These are phyloP conservation scores for Phrynocephalus forsythii DNA, from an alignment of 2,797 vertebrate genomes.

Conservation along the genomic window DNA sequence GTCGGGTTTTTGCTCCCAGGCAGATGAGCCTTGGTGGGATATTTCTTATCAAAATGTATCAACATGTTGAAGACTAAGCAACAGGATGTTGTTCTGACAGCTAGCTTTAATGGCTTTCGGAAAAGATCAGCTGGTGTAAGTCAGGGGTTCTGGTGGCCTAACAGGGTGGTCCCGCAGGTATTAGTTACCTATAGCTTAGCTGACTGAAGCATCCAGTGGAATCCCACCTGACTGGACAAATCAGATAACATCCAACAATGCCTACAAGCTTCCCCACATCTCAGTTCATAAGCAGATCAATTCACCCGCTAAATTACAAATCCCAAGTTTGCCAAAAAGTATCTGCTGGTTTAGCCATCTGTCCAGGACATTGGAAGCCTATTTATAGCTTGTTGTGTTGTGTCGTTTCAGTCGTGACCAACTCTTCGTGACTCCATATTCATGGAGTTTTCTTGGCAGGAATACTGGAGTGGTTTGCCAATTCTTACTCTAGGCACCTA, in stretches of 20 bases:
- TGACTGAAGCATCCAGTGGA: background rate
- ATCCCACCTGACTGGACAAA: background rate
- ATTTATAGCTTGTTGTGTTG: background rate
- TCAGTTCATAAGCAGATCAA: background rate
- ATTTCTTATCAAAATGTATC: background rate
- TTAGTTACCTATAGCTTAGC: background rate
- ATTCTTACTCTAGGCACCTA: too few relatives aligned
- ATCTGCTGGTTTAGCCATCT: background rate
- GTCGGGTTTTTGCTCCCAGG: background rate
- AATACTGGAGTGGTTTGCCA: too few relatives aligned
- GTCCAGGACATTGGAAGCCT: too few relatives aligned
- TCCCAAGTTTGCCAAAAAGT: background rate
- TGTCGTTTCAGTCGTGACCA: too few relatives aligned
- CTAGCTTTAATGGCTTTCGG: background rate
- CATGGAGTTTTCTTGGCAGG: too few relatives aligned
- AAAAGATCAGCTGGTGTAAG: background rate
- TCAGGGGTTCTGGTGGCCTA: background rate
- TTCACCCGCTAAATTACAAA: background rate
- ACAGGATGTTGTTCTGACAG: background rate
- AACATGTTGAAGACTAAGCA: background rate
- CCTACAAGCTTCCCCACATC: background rate
- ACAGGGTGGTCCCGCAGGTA: too few relatives aligned
- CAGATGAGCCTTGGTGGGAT: background rate
- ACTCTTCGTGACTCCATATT: too few relatives aligned
- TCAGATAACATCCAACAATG: background rate